These are phyloP conservation scores for Acrobasis consociella DNA, from an alignment of 2,888 invertebrate genomes.

Conservation along the genomic window DNA sequence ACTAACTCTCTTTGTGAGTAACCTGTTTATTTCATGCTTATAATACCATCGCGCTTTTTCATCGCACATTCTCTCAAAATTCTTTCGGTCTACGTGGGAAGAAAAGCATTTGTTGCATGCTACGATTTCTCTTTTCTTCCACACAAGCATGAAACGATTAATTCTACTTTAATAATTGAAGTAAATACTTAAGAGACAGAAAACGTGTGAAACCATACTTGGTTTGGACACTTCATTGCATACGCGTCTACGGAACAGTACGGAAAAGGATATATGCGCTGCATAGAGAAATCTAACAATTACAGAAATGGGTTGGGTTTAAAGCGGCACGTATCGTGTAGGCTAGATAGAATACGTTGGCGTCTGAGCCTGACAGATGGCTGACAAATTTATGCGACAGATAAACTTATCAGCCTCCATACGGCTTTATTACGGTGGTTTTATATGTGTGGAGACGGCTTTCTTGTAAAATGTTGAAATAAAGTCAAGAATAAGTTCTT, in stretches of 20 bases:
- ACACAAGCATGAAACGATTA: too few relatives aligned
- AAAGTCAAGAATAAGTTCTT: not conserved
- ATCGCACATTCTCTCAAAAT: too few relatives aligned
- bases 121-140: too few relatives aligned
- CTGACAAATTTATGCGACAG: conserved; percentile 73
- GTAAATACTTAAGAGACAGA: too few relatives aligned
- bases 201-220: too few relatives aligned
- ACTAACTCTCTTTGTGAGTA: too few relatives aligned
- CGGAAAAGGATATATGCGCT: not conserved
- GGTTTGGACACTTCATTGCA: not conserved
- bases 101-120: too few relatives aligned
- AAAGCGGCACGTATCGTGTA: conserved; percentile 12
- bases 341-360: conserved; percentile 40
- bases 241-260: not conserved
- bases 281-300: not conserved
- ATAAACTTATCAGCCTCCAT: conserved; percentile 67
- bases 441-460: conserved; percentile 1
- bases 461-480: not conserved
- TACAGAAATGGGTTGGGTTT: not conserved
- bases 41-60: not conserved
- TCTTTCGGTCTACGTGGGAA: too few relatives aligned
- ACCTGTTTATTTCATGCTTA: too few relatives aligned
- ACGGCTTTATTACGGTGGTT: conserved; percentile 62
- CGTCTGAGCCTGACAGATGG: conserved; percentile 51
- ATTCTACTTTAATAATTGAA: too few relatives aligned